Percentiles rank a stretch among this genome's conserved stretches.
These are phyloP conservation scores for Urocitellus parryii DNA, from an alignment of 2,113 vertebrate species.

Conservation along the genomic window DNA sequence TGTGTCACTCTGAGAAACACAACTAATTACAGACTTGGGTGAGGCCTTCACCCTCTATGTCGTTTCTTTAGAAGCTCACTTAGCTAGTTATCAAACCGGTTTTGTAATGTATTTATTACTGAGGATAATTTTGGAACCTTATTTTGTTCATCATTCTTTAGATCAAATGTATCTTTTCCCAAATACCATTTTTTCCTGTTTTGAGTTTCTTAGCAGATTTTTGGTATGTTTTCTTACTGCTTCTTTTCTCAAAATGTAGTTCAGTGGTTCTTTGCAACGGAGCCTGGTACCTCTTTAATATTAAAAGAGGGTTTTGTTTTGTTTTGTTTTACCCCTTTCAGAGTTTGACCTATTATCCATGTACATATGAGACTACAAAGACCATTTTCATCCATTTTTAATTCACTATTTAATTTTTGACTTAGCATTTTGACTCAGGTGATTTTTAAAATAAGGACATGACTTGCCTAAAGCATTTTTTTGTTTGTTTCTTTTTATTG, in stretches of 20 bases:
- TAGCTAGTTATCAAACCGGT: conserved; percentile 72
- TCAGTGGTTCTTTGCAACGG: background rate
- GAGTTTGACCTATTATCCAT: background rate
- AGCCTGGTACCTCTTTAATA: background rate
- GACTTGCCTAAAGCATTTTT: background rate
- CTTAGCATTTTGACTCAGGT: conserved; percentile 16
- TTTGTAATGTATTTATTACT: conserved; percentile 62
- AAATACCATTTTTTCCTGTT: background rate
- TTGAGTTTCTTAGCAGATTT: background rate
- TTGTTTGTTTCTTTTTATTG: background rate
- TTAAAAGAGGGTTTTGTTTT: background rate
- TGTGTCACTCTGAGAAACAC: conserved; percentile 60
- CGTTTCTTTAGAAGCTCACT: conserved; percentile 65
- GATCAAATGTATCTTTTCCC: conserved; percentile 30
- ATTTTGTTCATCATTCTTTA: conserved; percentile 46
- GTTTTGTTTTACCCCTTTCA: background rate
- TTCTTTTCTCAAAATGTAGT: background rate
- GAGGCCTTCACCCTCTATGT: conserved; percentile 62
- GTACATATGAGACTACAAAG: background rate
- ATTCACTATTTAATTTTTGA: background rate
- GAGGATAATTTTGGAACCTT: conserved; percentile 55
- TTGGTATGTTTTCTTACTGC: background rate
- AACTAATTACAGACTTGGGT: conserved; percentile 69
- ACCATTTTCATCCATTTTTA: background rate
- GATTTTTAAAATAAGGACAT: conserved; percentile 24